phyloP scores from a whole-genome alignment of 2,888 invertebrate species.

The Hirtodrosophila confusa region DNA sequence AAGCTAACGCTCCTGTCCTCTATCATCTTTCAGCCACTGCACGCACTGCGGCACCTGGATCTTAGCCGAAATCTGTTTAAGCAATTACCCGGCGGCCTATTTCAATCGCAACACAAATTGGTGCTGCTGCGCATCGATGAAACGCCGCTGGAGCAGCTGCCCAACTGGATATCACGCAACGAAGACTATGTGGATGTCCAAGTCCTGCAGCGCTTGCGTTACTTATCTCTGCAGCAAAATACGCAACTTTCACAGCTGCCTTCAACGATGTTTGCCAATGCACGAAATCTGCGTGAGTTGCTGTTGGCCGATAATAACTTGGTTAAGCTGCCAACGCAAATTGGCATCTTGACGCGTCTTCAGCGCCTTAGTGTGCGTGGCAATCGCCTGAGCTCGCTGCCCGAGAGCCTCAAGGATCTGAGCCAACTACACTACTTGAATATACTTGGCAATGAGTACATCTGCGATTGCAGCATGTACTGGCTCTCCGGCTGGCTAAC shows the following conservation, averaged over 20 bases:
- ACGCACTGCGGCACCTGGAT: conserved; percentile 85
- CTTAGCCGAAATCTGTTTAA: conserved; percentile 86
- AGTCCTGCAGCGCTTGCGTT: conserved; percentile 87
- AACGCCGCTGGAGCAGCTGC: conserved; percentile 88
- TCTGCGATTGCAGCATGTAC: conserved; percentile 93
- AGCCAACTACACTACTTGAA: conserved; percentile 87
- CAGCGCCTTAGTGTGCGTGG: conserved; percentile 88
- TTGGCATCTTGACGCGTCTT: conserved; percentile 84
- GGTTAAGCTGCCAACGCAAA: conserved; percentile 85
- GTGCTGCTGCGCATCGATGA: conserved; percentile 87
- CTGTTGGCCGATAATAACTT: conserved; percentile 89
- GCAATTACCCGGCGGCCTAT: conserved; percentile 86
- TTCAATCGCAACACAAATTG: conserved; percentile 87
- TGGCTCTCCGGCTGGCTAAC: conserved; percentile 89
- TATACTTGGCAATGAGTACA: conserved; percentile 91
- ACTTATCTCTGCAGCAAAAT: conserved; percentile 87
- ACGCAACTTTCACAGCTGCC: conserved; percentile 87
- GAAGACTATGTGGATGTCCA: conserved; percentile 73
- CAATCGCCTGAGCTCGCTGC: conserved; percentile 89
- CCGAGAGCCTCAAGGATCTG: conserved; percentile 88
- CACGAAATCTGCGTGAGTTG: conserved; percentile 86
- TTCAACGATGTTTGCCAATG: conserved; percentile 87
- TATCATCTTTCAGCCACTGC: conserved; percentile 85
- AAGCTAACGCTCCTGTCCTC: conserved; percentile 84
- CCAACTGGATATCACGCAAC: conserved; percentile 85